Conservation (phyloP, 2,113 vertebrate genomes). For the Pollimyrus isidori region DNA sequence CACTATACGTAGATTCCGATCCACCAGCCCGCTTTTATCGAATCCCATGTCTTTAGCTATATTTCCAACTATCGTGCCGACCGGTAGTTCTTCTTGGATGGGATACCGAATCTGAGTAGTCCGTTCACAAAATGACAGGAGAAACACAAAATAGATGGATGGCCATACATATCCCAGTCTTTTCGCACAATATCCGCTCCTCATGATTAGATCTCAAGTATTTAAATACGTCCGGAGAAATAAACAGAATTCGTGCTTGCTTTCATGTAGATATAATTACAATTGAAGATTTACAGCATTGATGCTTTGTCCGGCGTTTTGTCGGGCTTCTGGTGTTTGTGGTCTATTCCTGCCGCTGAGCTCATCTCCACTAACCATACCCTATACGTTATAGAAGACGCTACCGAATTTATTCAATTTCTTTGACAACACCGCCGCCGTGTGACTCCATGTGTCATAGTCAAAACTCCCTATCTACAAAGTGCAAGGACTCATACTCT, state of each 20-base stretch:
- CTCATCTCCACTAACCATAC: background rate
- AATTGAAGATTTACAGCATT: background rate
- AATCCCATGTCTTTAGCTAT: constrained; percentile 54
- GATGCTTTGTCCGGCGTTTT: background rate
- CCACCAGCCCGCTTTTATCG: constrained; percentile 35
- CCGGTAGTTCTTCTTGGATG: constrained; percentile 46
- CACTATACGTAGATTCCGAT: constrained; percentile 50
- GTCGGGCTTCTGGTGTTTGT: background rate
- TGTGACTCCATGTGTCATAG: background rate
- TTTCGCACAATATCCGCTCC: constrained; percentile 34
- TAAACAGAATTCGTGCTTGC: background rate
- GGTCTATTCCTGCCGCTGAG: background rate
- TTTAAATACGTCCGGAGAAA: background rate
- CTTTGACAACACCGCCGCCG: background rate
- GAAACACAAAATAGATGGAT: constrained; percentile 15
- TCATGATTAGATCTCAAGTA: background rate
- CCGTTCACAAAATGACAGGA: constrained; percentile 15
- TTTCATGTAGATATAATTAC: background rate
- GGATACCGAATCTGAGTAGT: constrained; percentile 45
- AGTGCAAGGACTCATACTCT: background rate
- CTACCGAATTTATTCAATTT: background rate
- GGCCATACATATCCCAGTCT: constrained; percentile 53
- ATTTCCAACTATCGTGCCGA: constrained; percentile 50
- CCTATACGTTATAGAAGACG: background rate
- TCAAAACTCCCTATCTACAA: background rate